Percentiles rank a stretch among this genome's conserved stretches.
phyloP scores from a whole-genome alignment of 1,140 invertebrate species.

The Leptonema lineaticorne region DNA sequence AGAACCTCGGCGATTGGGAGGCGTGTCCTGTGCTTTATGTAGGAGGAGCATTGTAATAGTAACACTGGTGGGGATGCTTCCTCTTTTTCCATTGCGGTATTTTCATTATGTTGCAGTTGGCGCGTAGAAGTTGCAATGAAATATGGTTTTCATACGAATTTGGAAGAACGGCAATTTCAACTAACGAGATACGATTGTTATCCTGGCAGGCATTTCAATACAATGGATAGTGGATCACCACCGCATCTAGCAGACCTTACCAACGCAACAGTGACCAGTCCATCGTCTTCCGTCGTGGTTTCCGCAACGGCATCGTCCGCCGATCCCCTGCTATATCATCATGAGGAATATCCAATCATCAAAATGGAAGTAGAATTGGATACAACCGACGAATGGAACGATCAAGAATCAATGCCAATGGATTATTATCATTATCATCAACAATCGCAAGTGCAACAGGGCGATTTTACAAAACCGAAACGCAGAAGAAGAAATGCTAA shows the following conservation, averaged over 20 bases:
- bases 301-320: neutral
- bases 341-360: neutral
- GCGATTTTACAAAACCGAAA: neutral
- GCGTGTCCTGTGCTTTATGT: too few relatives aligned
- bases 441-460: slow-evolving; percentile 13
- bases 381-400: neutral
- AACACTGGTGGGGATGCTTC: too few relatives aligned
- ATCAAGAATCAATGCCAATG: too few relatives aligned
- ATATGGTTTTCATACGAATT: too few relatives aligned
- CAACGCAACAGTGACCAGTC: slow-evolving; percentile 24
- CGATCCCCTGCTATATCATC: neutral
- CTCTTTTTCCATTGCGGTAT: too few relatives aligned
- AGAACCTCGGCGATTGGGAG: too few relatives aligned
- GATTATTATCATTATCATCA: neutral
- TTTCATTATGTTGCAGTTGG: too few relatives aligned
- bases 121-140: too few relatives aligned
- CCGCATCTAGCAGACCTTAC: slow-evolving; percentile 16
- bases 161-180: too few relatives aligned
- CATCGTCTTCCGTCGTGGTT: neutral
- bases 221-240: neutral
- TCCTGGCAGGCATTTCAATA: too few relatives aligned
- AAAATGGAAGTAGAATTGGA: slow-evolving; percentile 10
- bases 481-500: neutral
- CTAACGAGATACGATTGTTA: too few relatives aligned
- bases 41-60: too few relatives aligned